Evolutionary conservation across 2,797 vertebrate species (phyloP), one percentile per base, ranked within the genome.

Genomic region (Fistularia commersonii): DNA sequence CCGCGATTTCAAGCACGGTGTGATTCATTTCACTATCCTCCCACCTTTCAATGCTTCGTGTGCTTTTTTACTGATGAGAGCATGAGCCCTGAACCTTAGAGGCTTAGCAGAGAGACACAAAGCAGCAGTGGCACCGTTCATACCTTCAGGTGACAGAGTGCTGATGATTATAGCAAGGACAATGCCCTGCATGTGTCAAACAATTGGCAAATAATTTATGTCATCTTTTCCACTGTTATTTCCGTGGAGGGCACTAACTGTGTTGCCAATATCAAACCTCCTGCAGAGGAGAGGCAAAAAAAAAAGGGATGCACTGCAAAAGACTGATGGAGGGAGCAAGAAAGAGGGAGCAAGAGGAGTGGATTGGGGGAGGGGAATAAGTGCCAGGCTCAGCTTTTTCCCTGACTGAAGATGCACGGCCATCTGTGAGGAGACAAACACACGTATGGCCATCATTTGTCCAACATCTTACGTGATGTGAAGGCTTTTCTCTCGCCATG

Each of bases 391-490:
- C 94, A 97, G 95, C 94, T 90, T 85, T 87, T 40, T 84, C 90
- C 84, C 85, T 89, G 82, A 86, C 90, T 83, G 87, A 89, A 92
- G 93, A 92, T 74, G 89, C 91, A 84, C 89, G 89, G 90, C 93
- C 95, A 96, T 96, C 95, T 97, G 94, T 85, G 56, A 88, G 81
- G 91, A 95, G 94, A 94, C 91, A 91, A 91, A 92, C 93, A 91
- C 91, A 89, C 93, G 93, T 93, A 93, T 92, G 95, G 93, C 91
- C 92, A 83, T 98, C 95, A 98, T 98, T 98, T 97, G 96, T 98
- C 94, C 95, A 91, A 93, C 92, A 92, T 92, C 91, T 94, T 94
- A 95, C 92, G 91, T 92, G 92, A 95, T 93, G 93, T 94, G 94
- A 97, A 95, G 92, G 93, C 91, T 95, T 93, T 93, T 94, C 91